Percentiles rank a stretch among this genome's conserved stretches.
Conservation (phyloP, 2,888 invertebrate species). For the Stictocephala bisonia region DNA sequence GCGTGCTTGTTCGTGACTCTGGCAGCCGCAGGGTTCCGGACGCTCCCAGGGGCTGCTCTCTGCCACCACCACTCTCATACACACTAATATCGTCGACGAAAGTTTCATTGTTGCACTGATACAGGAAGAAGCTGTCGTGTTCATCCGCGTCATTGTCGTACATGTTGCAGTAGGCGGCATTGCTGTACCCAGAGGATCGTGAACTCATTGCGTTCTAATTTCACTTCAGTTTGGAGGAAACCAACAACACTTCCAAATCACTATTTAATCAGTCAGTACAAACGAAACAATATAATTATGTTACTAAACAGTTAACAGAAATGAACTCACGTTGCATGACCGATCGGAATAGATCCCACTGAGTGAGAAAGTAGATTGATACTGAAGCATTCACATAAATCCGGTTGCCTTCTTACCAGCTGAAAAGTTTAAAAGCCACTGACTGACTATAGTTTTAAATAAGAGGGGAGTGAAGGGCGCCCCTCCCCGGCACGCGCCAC, state of each 20-base stretch:
- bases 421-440: conserved; percentile 32
- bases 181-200: conserved; percentile 64
- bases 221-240: too few relatives aligned
- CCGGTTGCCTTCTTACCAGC: not conserved
- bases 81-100: conserved; percentile 28
- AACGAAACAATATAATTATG: not conserved
- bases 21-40: not conserved
- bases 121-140: conserved; percentile 23
- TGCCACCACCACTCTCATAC: not conserved
- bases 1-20: not conserved
- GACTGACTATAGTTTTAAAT: not conserved
- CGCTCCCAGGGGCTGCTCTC: conserved; percentile 6
- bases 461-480: not conserved
- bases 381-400: not conserved
- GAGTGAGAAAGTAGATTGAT: too few relatives aligned
- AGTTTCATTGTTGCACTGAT: conserved; percentile 41
- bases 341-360: too few relatives aligned
- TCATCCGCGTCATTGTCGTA: conserved; percentile 46
- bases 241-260: not conserved
- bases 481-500: conserved; percentile 22
- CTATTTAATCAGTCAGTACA: not conserved
- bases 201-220: conserved; percentile 19
- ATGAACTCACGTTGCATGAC: too few relatives aligned
- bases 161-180: conserved; percentile 46
- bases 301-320: too few relatives aligned